Percentiles rank a stretch among this genome's conserved stretches.
phyloP scores from a whole-genome alignment of 2,888 invertebrate species.

The Drosophila kuntzei region DNA sequence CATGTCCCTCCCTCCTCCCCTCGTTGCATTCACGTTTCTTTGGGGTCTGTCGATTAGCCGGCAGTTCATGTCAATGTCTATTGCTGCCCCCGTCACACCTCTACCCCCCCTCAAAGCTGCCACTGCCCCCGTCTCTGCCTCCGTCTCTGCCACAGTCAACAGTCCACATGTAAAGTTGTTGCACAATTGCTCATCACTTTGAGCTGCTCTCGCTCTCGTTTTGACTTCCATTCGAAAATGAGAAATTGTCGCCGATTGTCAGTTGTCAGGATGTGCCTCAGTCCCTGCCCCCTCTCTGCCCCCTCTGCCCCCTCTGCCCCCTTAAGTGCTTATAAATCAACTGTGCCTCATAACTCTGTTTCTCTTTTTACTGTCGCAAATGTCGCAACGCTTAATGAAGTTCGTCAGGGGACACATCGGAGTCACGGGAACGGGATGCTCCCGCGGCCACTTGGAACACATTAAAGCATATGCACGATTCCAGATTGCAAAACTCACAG shows the following conservation, averaged over 20 bases:
- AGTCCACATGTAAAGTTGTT: conserved; percentile 42
- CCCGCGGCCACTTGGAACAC: conserved; percentile 24
- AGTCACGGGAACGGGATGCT: conserved; percentile 10
- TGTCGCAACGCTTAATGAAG: conserved; percentile 61
- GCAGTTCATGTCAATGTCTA: conserved; percentile 71
- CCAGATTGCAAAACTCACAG: conserved; percentile 4
- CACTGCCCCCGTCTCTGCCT: background rate
- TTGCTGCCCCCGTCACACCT: conserved; percentile 7
- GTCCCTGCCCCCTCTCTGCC: background rate
- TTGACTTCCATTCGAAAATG: conserved; percentile 48
- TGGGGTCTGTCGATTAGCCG: conserved; percentile 70
- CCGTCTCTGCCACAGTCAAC: background rate
- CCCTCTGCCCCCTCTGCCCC: background rate
- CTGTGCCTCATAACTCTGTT: conserved; percentile 55
- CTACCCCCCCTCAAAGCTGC: background rate
- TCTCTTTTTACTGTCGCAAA: conserved; percentile 27
- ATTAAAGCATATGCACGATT: conserved; percentile 48
- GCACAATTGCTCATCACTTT: conserved; percentile 72
- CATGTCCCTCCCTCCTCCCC: conserved; percentile 22
- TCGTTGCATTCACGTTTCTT: conserved; percentile 40
- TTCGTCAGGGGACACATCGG: conserved; percentile 27
- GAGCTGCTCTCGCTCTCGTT: conserved; percentile 36
- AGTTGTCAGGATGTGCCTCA: conserved; percentile 43
- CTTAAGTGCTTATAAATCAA: conserved; percentile 65
- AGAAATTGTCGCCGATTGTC: conserved; percentile 74